A percentile compares a stretch with the other conserved stretches of the same genome.
These are phyloP conservation scores for Barnardius zonarius DNA, from an alignment of 2,113 vertebrate genomes.

Conservation along the genomic window DNA sequence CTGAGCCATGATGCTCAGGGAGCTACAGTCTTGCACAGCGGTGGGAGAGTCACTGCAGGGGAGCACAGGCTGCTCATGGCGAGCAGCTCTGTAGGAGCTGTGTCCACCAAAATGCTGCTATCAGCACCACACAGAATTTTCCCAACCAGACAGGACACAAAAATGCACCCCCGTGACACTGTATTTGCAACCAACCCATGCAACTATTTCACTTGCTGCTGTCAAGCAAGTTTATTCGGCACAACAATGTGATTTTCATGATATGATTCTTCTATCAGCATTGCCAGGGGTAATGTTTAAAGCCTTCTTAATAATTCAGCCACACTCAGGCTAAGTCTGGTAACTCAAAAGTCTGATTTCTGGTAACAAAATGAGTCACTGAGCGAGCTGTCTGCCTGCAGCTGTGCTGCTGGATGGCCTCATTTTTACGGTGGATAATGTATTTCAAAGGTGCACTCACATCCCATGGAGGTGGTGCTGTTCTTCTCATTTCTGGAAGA, in stretches of 20 bases:
- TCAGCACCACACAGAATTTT: not conserved
- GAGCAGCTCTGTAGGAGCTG: not conserved
- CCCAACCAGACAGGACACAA: not conserved
- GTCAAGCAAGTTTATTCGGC: rapidly evolving
- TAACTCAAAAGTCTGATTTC: not conserved
- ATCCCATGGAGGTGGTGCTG: not conserved
- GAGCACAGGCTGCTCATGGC: not conserved
- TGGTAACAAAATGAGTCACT: not conserved
- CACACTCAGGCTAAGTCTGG: not conserved
- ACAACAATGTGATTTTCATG: not conserved
- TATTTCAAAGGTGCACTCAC: not conserved
- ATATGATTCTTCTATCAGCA: not conserved
- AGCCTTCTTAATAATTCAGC: not conserved
- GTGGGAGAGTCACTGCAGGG: not conserved
- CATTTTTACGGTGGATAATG: not conserved
- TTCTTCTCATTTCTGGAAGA: not conserved
- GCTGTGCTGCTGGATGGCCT: not conserved
- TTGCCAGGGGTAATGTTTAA: not conserved
- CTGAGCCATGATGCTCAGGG: not conserved
- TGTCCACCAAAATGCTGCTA: not conserved
- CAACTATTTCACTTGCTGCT: not conserved
- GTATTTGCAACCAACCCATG: not conserved
- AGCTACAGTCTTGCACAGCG: not conserved
- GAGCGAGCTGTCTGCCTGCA: not conserved
- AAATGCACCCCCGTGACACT: not conserved